Percentiles rank a stretch among this genome's conserved stretches.
Evolutionary conservation across 2,113 vertebrate genomes (phyloP).

Genomic region (Eolophus roseicapilla): DNA sequence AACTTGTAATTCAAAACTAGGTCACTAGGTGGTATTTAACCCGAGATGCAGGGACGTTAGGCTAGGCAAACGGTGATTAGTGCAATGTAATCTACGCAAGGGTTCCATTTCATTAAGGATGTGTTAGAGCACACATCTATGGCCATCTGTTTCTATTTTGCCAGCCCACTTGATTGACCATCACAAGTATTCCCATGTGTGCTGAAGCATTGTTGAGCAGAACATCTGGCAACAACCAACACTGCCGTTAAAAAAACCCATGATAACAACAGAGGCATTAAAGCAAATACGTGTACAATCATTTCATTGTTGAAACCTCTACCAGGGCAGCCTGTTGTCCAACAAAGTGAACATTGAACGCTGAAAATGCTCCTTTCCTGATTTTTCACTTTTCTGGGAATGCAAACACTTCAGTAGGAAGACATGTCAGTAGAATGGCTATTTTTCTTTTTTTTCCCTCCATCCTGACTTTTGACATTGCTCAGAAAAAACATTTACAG

Average conservation of each 20-base stretch:
- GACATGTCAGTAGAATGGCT: neutral
- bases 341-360: neutral
- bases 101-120: slow-evolving; percentile 51
- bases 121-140: slow-evolving; percentile 68
- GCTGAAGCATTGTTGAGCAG: slow-evolving; percentile 58
- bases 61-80: slow-evolving; percentile 8
- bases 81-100: neutral
- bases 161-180: slow-evolving; percentile 69
- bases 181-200: slow-evolving; percentile 78
- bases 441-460: neutral
- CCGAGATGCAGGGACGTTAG: neutral
- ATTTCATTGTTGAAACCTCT: slow-evolving; percentile 62
- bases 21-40: slow-evolving; percentile 21
- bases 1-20: slow-evolving; percentile 10
- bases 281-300: slow-evolving; percentile 65
- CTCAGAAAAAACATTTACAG: slow-evolving; percentile 45
- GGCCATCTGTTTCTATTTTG: slow-evolving; percentile 77
- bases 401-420: neutral
- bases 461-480: neutral
- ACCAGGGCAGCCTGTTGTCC: neutral
- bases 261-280: slow-evolving; percentile 76
- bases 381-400: neutral
- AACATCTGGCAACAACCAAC: slow-evolving; percentile 76
- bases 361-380: slow-evolving; percentile 7
- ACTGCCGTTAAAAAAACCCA: slow-evolving; percentile 53